Percentiles rank a stretch among this genome's conserved stretches.
Evolutionary conservation across 2,113 vertebrate genomes (phyloP).

Genomic region (Poecile atricapillus): DNA sequence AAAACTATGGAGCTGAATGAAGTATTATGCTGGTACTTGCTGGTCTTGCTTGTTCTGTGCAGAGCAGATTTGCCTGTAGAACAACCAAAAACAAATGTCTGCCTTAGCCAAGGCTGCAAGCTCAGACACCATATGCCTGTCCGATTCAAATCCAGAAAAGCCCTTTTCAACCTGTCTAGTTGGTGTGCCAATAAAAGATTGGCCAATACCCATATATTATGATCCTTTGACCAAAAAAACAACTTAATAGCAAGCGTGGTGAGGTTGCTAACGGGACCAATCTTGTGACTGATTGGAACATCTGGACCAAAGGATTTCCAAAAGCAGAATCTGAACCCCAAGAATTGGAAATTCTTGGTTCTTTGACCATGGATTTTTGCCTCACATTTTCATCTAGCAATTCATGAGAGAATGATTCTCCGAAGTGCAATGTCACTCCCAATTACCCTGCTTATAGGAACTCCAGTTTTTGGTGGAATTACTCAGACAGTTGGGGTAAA

Average conservation of each 20-base stretch:
- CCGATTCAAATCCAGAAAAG: no score
- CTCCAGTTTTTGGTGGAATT: not conserved
- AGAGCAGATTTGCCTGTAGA: not conserved
- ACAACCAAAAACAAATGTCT: no score
- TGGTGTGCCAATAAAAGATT: no score
- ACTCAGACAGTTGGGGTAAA: not conserved
- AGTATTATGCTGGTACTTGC: not conserved
- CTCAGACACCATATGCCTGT: no score
- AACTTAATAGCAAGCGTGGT: no score
- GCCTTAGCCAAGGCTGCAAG: no score
- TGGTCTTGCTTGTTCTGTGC: not conserved
- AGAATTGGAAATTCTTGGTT: not conserved
- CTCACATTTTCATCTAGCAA: not conserved
- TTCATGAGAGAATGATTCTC: not conserved
- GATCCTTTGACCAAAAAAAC: no score
- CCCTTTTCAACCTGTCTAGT: no score
- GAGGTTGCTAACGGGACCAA: no score
- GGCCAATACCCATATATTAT: no score
- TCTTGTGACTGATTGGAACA: no score
- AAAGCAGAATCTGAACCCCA: not conserved
- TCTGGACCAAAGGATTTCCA: not conserved
- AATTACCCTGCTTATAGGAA: not conserved
- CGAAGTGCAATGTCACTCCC: not conserved
- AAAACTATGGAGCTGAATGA: not conserved
- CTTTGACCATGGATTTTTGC: not conserved